Base-by-base conservation (phyloP, 2,888 invertebrate genomes). In the Spisula subtruncata region DNA sequence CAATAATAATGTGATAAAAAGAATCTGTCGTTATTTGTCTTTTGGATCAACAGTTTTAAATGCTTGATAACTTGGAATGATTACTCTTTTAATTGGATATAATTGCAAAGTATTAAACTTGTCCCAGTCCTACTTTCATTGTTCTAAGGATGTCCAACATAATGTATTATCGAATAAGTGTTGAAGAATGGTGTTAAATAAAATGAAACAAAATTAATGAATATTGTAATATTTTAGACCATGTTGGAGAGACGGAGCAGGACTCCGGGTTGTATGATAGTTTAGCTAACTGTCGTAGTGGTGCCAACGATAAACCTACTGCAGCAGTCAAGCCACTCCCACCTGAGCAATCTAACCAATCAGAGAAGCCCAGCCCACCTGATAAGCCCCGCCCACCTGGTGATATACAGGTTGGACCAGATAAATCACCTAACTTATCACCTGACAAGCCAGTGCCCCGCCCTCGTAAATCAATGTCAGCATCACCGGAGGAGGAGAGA, bases 291-390 rank as follows among this genome's bases (percentile, higher is more conserved):
- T 91, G 88, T 54, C 83, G 51, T 0, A 86, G 88, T 84, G 89
- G 89, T 14, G 6, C 18, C 0, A 20, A 14, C 29, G 84, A 86
- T 16, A 91, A 91, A 84, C 91, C 91, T 29, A 91, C 87, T 35
- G 91, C 89, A 2, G 88, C 91, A 32, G 91, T 91, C 10, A 87
- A 85, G 48, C 91, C 91, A 32, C 54, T 91, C 80, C 85, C 91
- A 51, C 87, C 89, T 54, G 89, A 89, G 35, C 87, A 86, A n/a
- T 83, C 91, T 32, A 29, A 41, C 25, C 81, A 75, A n/a, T 48
- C 90, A 18, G 85, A 87, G 20, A 86, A 46, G 29, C 87, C 87
- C 35, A 41, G 16, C 75, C 80, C 87, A 56, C 83, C 79, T 18
- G 85, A 85, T 41, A 86, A 46, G 29, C 87, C 87, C 29, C 60